Evolutionary conservation across 2,113 vertebrate genomes (phyloP).

Genomic region (Catharus bicknelli): DNA sequence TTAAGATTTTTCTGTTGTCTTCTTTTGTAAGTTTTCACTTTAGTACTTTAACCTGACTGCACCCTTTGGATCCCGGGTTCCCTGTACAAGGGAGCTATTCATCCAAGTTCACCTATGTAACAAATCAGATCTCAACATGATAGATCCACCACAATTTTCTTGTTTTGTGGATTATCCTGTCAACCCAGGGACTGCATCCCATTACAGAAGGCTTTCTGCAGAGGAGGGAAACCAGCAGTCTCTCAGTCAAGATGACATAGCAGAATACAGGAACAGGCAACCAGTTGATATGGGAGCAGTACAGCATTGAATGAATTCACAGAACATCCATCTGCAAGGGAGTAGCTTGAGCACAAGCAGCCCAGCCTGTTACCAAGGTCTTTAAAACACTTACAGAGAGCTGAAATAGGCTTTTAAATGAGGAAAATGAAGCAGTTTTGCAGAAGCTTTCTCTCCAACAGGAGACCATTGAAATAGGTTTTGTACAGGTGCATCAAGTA

Average conservation of each 20-base stretch:
- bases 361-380: neutral
- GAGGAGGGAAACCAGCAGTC: neutral
- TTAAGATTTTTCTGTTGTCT: neutral
- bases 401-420: neutral
- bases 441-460: neutral
- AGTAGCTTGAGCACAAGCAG: neutral
- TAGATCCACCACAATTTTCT: neutral
- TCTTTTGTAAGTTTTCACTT: neutral
- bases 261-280: neutral
- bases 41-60: neutral
- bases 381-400: neutral
- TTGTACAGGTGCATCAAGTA: neutral
- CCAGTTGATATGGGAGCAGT: neutral
- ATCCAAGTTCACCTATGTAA: neutral
- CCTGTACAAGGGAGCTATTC: neutral
- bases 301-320: rapidly evolving
- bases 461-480: neutral
- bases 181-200: neutral
- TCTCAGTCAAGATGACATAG: neutral
- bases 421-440: neutral
- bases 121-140: neutral
- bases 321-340: neutral
- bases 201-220: neutral
- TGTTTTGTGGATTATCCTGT: neutral
- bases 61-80: neutral